A percentile compares a stretch with the other conserved stretches of the same genome.
These are phyloP conservation scores for Noctua comes DNA, from an alignment of 2,888 invertebrate species.

Conservation along the genomic window DNA sequence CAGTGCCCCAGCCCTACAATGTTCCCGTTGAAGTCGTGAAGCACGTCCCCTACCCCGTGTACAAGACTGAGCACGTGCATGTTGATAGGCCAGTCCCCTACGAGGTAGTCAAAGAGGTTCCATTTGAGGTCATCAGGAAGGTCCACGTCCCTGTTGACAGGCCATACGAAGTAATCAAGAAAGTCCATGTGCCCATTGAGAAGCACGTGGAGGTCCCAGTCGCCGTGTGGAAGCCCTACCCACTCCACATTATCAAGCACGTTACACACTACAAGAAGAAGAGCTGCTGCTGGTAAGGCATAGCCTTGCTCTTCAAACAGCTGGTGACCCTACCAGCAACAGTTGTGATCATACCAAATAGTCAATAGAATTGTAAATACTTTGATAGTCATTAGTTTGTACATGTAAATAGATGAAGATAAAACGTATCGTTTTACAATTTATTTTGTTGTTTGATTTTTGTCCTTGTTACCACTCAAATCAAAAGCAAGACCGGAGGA, in stretches of 20 bases:
- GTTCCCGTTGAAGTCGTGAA: conserved; percentile 86
- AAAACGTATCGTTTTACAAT: conserved; percentile 70
- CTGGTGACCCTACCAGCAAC: conserved; percentile 62
- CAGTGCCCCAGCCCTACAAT: conserved; percentile 87
- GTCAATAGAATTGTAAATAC: conserved; percentile 87
- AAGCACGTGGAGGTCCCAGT: conserved; percentile 86
- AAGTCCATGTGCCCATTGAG: conserved; percentile 84
- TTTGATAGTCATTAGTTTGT: conserved; percentile 87
- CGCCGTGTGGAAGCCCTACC: conserved; percentile 87
- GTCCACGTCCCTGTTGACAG: conserved; percentile 84
- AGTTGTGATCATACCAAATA: conserved; percentile 87
- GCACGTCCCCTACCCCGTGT: conserved; percentile 86
- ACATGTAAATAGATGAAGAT: conserved; percentile 70
- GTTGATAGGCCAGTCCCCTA: conserved; percentile 86
- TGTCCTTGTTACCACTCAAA: neutral
- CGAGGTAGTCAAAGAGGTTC: conserved; percentile 84
- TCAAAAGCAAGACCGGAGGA: neutral
- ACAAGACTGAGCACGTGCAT: conserved; percentile 84
- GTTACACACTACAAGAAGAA: conserved; percentile 88
- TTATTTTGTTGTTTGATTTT: conserved; percentile 39
- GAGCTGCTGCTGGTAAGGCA: conserved; percentile 85
- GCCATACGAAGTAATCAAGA: conserved; percentile 87
- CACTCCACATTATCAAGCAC: conserved; percentile 88
- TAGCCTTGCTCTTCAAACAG: conserved; percentile 50
- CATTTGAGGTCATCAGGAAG: conserved; percentile 85